Conservation (phyloP, 2,888 invertebrate genomes). For the Cephus sareptanus region DNA sequence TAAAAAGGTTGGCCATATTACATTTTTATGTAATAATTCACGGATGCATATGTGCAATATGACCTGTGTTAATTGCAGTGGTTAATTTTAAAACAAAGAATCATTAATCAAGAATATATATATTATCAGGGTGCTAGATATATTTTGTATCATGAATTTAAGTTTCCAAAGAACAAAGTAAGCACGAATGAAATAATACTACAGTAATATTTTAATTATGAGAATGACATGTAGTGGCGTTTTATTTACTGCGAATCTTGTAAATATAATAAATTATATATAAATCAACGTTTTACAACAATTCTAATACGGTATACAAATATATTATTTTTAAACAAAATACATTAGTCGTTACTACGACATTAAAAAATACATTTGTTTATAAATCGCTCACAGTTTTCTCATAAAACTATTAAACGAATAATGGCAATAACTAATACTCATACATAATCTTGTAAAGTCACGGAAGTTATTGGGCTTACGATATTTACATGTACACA, state of each 20-base stretch:
- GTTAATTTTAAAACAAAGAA: background rate
- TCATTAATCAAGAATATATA: background rate
- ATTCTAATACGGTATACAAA: slow-evolving; percentile 23
- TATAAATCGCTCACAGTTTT: background rate
- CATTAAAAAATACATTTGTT: slow-evolving; percentile 4
- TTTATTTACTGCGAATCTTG: slow-evolving; percentile 23
- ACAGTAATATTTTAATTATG: background rate
- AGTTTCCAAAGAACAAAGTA: background rate
- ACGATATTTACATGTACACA: background rate
- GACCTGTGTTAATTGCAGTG: background rate
- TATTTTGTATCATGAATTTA: background rate
- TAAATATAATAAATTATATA: slow-evolving; percentile 15
- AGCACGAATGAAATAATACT: background rate
- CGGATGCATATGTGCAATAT: background rate
- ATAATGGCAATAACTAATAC: background rate
- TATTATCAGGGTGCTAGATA: background rate
- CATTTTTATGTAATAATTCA: background rate
- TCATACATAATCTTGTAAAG: background rate
- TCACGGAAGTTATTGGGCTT: background rate
- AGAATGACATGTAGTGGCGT: background rate
- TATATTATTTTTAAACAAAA: slow-evolving; percentile 4
- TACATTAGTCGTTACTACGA: slow-evolving; percentile 1
- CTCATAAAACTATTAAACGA: background rate
- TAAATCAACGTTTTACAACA: slow-evolving; percentile 18
- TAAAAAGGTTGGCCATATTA: background rate